Conservation (phyloP, 2,113 vertebrate species). For the Formicarius rufipectus region DNA sequence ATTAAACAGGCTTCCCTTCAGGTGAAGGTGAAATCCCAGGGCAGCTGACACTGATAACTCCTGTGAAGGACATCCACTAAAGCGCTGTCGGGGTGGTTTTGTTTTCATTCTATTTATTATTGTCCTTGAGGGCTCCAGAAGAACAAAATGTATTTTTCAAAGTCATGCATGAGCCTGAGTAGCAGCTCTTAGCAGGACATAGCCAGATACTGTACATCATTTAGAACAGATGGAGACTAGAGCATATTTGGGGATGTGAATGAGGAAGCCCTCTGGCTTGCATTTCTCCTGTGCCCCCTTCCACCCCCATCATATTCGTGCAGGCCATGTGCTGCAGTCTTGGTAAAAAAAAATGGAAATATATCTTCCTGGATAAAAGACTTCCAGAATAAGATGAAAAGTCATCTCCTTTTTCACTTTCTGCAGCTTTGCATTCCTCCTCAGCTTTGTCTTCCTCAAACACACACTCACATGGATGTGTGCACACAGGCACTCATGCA, state of each 20-base stretch:
- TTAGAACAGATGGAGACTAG: neutral
- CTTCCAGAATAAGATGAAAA: neutral
- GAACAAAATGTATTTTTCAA: constrained; percentile 48
- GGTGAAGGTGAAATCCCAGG: constrained; percentile 25
- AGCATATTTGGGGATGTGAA: neutral
- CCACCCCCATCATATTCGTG: neutral
- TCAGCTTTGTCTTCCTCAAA: neutral
- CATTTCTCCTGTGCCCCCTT: neutral
- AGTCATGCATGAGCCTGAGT: constrained; percentile 19
- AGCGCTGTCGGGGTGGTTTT: constrained; percentile 19
- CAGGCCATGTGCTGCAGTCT: neutral
- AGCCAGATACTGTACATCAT: neutral
- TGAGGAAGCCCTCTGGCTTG: neutral
- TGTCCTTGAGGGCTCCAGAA: constrained; percentile 51
- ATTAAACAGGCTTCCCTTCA: constrained; percentile 17
- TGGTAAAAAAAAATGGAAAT: neutral
- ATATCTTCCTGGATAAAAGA: neutral
- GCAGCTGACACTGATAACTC: neutral
- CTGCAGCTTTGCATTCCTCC: neutral
- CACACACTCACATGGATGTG: neutral
- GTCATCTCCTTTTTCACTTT: neutral
- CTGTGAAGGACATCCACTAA: constrained; percentile 29
- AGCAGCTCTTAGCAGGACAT: neutral
- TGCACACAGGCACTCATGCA: neutral
- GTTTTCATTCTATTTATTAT: constrained; percentile 59